Evolutionary conservation across 2,797 vertebrate genomes (phyloP).

Genomic region (Centropyge bicolor): DNA sequence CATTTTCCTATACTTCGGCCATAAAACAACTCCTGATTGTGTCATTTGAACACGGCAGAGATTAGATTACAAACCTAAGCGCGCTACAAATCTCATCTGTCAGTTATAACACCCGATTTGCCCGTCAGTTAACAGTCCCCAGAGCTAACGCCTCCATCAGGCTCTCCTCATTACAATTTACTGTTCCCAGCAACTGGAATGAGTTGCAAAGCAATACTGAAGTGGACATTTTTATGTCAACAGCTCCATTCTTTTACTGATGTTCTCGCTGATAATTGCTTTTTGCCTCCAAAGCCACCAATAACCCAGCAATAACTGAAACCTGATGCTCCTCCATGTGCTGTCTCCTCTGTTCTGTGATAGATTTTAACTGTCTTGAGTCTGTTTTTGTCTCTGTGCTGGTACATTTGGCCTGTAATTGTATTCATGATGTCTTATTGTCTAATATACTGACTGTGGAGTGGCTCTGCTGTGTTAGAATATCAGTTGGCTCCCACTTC

Average conservation of each 20-base stretch:
- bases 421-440: slow-evolving; percentile 51
- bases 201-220: slow-evolving; percentile 73
- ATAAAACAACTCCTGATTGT: slow-evolving; percentile 53
- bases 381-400: slow-evolving; percentile 56
- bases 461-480: slow-evolving; percentile 37
- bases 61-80: slow-evolving; percentile 73
- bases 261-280: slow-evolving; percentile 72
- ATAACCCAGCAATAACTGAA: slow-evolving; percentile 68
- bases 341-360: slow-evolving; percentile 62
- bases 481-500: slow-evolving; percentile 11
- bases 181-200: slow-evolving; percentile 72
- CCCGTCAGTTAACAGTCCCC: slow-evolving; percentile 77
- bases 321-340: slow-evolving; percentile 60
- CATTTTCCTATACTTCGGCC: slow-evolving; percentile 41
- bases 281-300: slow-evolving; percentile 71
- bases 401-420: slow-evolving; percentile 56
- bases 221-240: slow-evolving; percentile 81
- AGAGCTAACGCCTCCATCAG: slow-evolving; percentile 74
- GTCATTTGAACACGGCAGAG: slow-evolving; percentile 63
- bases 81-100: slow-evolving; percentile 72
- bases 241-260: slow-evolving; percentile 72
- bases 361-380: slow-evolving; percentile 55
- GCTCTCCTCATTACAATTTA: slow-evolving; percentile 76
- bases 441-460: slow-evolving; percentile 41
- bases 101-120: slow-evolving; percentile 73